phyloP scores from a whole-genome alignment of 2,797 vertebrate genomes.

The Sebastes kiyomatsui region DNA sequence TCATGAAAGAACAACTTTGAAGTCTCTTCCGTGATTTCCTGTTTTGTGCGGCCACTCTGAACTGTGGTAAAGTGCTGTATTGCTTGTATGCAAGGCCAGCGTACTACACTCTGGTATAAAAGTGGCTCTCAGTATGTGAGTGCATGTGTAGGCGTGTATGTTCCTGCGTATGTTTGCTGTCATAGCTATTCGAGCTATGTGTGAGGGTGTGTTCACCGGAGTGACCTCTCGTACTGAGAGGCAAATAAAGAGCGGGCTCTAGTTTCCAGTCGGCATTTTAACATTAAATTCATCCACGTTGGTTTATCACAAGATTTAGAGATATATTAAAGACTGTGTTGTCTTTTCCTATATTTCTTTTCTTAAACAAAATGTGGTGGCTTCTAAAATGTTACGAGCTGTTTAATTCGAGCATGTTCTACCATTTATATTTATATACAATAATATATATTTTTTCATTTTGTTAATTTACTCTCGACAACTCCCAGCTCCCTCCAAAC shows the following conservation, averaged over 20 bases:
- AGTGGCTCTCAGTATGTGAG: slow-evolving; percentile 21
- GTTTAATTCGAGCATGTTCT: background rate
- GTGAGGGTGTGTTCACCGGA: slow-evolving; percentile 22
- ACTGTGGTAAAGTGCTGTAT: slow-evolving; percentile 62
- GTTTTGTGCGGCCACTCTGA: slow-evolving; percentile 42
- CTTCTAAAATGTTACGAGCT: background rate
- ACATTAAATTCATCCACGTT: background rate
- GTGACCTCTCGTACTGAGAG: slow-evolving; percentile 22
- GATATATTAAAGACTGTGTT: background rate
- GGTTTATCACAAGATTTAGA: background rate
- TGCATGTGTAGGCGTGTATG: background rate
- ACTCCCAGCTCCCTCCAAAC: background rate
- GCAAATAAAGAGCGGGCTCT: background rate
- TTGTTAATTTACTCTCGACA: background rate
- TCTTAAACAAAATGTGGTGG: background rate
- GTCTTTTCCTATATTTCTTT: background rate
- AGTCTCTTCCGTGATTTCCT: slow-evolving; percentile 4
- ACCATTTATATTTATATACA: background rate
- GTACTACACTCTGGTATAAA: slow-evolving; percentile 28
- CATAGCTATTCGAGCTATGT: slow-evolving; percentile 29
- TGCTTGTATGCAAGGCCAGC: slow-evolving; percentile 40
- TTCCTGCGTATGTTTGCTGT: slow-evolving; percentile 19
- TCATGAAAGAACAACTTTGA: slow-evolving; percentile 7
- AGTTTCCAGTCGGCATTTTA: background rate
- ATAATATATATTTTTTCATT: background rate